These are phyloP conservation scores for Pomacea canaliculata DNA, from an alignment of 2,888 invertebrate species.

Conservation along the genomic window DNA sequence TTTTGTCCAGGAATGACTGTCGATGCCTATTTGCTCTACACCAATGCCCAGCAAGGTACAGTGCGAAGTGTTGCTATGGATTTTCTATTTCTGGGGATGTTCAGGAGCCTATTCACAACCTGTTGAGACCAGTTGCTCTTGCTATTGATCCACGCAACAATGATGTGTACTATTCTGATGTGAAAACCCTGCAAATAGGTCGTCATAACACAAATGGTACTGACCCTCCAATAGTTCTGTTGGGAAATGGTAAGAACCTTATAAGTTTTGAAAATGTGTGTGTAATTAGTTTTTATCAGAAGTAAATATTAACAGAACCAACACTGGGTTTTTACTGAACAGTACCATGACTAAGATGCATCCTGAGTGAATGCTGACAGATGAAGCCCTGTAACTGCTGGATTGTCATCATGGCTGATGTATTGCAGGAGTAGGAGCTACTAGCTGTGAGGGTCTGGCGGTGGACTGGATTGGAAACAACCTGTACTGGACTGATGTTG, in stretches of 20 bases:
- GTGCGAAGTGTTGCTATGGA: constrained; percentile 77
- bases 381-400: too few species aligned
- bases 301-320: too few species aligned
- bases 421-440: constrained; percentile 69
- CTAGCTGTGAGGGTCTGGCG: constrained; percentile 91
- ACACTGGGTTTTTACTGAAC: too few species aligned
- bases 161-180: constrained; percentile 78
- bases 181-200: constrained; percentile 73
- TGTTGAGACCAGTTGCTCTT: constrained; percentile 77
- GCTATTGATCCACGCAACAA: constrained; percentile 78
- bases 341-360: too few species aligned
- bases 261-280: neutral
- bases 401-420: neutral
- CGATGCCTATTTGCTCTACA: constrained; percentile 73
- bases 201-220: constrained; percentile 56
- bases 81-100: constrained; percentile 71
- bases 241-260: neutral
- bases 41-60: constrained; percentile 78
- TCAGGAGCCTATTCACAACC: constrained; percentile 78
- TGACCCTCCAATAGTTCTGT: neutral
- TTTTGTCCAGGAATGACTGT: neutral
- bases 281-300: neutral
- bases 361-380: too few species aligned
- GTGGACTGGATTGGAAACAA: constrained; percentile 93
- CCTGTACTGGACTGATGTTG: constrained; percentile 95